Evolutionary conservation across 2,888 invertebrate genomes (phyloP), one percentile per base, ranked within the genome.

Genomic region (Zhengitettix transpicula): DNA sequence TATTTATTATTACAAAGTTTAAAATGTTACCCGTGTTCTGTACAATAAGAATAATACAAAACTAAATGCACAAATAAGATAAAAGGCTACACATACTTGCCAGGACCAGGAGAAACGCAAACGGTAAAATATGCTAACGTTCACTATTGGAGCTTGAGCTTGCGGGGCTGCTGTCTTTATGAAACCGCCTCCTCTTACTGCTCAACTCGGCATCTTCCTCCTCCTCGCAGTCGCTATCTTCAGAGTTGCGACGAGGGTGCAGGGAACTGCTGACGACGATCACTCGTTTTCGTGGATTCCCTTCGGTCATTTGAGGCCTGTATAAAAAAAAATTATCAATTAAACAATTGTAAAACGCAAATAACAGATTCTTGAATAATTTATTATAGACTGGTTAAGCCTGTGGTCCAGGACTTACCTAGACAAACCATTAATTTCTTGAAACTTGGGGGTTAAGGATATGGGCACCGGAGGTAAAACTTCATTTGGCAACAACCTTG

Each of bases 401-500:
- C 28, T 28, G 47, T 3, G 8, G 8, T 47, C n/a, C 47, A 47
- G 7, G 8, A 47, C 12, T 47, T 47, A 47, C 47, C 47, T 47
- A 14, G 47, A 47, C 47, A 47, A 47, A 47, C 47, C 47, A n/a
- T 47, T 47, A 47, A 47, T 47, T 47, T 63, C 61, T 40, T 63
- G 59, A 52, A 58, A 52, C 44, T 57, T 55, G 28, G 57, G 40
- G 11, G 60, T 44, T 16, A 44, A 47, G 15, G 53, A 52, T 12
- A 44, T 28, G 15, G 40, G 17, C 8, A 60, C 12, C 9, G 60
- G 57, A 17, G 62, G 62, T 14, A 57, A 44, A 10, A 63, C 53
- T 42, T 65, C 64, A 58, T 63, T 60, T 54, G 62, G 58, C 40
- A 63, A 53, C 14, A 71, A 61, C 58, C 71, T 65, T 16, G 70